These are phyloP conservation scores for Acanthosepion esculentum DNA, from an alignment of 2,888 invertebrate species.

Conservation along the genomic window DNA sequence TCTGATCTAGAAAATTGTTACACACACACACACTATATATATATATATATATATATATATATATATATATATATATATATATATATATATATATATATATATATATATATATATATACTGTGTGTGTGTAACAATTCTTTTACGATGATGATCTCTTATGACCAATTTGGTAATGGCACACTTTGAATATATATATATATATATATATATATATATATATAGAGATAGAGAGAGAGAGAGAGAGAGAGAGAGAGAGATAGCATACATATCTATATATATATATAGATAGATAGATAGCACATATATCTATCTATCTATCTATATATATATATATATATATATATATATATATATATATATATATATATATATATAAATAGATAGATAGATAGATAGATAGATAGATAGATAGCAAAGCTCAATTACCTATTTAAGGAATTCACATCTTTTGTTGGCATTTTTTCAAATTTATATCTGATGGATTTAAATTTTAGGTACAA, in stretches of 20 bases:
- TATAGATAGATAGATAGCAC: neutral
- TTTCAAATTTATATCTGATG: too few species aligned
- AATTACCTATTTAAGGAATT: too few species aligned
- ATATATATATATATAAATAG: neutral
- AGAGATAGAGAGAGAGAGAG: neutral
- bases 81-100: too few species aligned
- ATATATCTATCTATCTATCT: too few species aligned
- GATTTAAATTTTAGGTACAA: too few species aligned
- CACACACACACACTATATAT: too few species aligned
- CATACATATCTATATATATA: too few species aligned
- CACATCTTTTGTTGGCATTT: too few species aligned
- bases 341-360: neutral
- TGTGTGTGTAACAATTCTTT: neutral
- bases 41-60: too few species aligned
- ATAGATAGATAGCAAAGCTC: neutral
- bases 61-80: neutral
- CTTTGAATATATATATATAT: neutral
- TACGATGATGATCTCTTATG: too few species aligned
- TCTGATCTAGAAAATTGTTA: too few species aligned
- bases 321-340: neutral
- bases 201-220: neutral
- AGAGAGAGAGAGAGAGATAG: neutral
- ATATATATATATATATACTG: neutral
- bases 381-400: neutral
- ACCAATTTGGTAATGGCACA: too few species aligned